Evolutionary conservation across 2,888 invertebrate species (phyloP), one percentile per base, ranked within the genome.

Genomic region (Ceraclea dissimilis): DNA sequence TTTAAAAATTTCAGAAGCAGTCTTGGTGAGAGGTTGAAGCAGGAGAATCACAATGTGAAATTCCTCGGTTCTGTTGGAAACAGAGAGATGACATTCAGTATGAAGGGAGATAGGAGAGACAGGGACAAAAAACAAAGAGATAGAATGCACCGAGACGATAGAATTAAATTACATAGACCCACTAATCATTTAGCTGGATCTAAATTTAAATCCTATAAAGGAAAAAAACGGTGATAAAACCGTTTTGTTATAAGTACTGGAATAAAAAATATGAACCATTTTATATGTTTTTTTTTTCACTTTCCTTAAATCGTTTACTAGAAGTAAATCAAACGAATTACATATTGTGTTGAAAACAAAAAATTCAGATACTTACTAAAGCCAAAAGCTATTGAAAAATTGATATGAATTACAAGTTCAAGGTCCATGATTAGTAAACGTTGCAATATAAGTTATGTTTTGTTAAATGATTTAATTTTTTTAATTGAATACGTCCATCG

Each of bases 41-140:
- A 74, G 60, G 85, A 88, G 65, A 79, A 79, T 47, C 72, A 74
- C 33, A 69, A 72, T 1, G 75, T 67, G 52, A 71, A 65, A 69
- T 80, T 65, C 69, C 75, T 69, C 66, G 83, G 66, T 66, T 80
- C 62, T 74, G 86, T 64, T 73, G 86, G 91, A 46, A 90, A 86
- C 68, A 79, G 84, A 52, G 88, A 90, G 73, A 89, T 92, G 86
- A 86, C 85, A 18, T 93, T 91, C 66, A 78, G 78, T 2, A 79
- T 85, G 65, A 74, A 77, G 63, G 80, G 79, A 62, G 75, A 76
- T 61, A 80, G 79, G 61, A 71, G 74, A 16, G 76, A 81, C 59
- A 73, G 72, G 1, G 78, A 78, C 34, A 79, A 73, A 62, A 75
- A 80, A 18, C 82, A 81, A 63, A 81, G 80, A 64, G 81, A 80